Evolutionary conservation across 2,888 invertebrate genomes (phyloP).

Genomic region (Arge pagana): DNA sequence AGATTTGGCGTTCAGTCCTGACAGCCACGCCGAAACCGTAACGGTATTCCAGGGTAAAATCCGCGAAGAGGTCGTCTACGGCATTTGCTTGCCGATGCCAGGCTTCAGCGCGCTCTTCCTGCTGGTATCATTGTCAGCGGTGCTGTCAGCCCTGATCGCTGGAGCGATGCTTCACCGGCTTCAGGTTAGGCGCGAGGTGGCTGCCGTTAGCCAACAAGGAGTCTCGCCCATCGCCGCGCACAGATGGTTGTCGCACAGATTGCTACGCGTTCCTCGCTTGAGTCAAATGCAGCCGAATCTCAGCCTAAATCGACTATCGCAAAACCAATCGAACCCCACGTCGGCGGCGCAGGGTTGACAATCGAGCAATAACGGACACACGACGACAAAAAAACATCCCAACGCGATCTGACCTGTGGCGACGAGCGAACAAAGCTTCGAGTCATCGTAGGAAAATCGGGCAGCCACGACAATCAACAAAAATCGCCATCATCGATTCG

Average conservation of each 20-base stretch:
- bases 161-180: conserved; percentile 79
- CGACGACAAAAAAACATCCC: too few species aligned
- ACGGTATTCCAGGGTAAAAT: conserved; percentile 88
- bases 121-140: conserved; percentile 83
- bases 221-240: conserved; percentile 41
- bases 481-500: too few species aligned
- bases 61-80: conserved; percentile 87
- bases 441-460: too few species aligned
- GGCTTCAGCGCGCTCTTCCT: conserved; percentile 89
- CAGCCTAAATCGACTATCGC: conserved; percentile 3
- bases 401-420: too few species aligned
- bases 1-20: conserved; percentile 87
- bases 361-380: too few species aligned
- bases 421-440: too few species aligned
- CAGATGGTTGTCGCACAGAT: conserved; percentile 51
- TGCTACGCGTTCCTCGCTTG: conserved; percentile 47
- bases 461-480: too few species aligned
- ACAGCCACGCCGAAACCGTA: conserved; percentile 77
- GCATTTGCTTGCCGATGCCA: conserved; percentile 87
- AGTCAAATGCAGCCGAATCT: conserved; percentile 38
- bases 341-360: conserved; percentile 46
- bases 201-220: conserved; percentile 38
- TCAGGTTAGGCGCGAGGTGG: conserved; percentile 74
- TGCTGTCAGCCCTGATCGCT: conserved; percentile 84
- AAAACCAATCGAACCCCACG: conserved; percentile 29